Conservation (phyloP, 2,113 vertebrate species). For the Beaufortia kweichowensis region DNA sequence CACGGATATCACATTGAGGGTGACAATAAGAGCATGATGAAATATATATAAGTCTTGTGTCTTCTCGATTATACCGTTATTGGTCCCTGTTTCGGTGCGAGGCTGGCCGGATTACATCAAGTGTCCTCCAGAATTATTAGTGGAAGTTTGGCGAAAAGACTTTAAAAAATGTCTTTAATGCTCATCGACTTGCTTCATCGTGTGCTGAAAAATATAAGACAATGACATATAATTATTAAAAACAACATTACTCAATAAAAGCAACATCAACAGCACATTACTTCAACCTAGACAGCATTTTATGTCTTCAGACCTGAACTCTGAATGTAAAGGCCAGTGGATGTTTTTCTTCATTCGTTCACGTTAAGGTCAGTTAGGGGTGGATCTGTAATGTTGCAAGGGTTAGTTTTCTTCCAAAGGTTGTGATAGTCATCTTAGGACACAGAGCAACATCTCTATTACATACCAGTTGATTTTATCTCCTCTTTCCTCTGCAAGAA, state of each 20-base stretch:
- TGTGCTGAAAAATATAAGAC: neutral
- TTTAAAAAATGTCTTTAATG: neutral
- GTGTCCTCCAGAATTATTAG: neutral
- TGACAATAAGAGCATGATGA: neutral
- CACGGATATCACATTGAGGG: neutral
- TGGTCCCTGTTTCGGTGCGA: neutral
- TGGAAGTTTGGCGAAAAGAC: neutral
- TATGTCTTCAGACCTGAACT: no score
- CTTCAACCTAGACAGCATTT: no score
- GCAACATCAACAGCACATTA: no score
- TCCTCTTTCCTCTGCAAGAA: neutral
- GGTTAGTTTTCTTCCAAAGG: slow-evolving; percentile 15
- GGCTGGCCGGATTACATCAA: neutral
- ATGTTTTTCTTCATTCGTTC: no score
- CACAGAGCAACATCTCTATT: neutral
- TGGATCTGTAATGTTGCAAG: neutral
- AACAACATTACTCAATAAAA: no score
- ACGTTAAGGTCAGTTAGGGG: neutral
- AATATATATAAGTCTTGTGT: slow-evolving; percentile 9
- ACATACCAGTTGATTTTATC: slow-evolving; percentile 1
- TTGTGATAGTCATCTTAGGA: neutral
- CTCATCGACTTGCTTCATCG: neutral
- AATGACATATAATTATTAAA: no score
- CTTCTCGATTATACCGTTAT: neutral
- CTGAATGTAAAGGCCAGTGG: no score